Evolutionary conservation across 2,888 invertebrate genomes (phyloP).

Genomic region (Mesorhabditis belari): DNA sequence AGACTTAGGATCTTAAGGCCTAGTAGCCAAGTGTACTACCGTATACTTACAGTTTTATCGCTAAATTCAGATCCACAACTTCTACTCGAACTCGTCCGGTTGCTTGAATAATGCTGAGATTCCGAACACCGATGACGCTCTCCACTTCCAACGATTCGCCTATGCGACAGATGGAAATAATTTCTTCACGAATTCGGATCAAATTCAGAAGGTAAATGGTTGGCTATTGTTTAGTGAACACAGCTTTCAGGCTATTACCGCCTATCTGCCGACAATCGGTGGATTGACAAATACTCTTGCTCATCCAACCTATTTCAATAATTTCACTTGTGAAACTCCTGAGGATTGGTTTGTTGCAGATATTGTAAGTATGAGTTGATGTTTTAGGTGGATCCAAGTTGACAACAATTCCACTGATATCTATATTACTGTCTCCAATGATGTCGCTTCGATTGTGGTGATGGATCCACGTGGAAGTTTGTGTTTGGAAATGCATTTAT

Average conservation of each 20-base stretch:
- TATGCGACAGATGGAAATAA: conserved; percentile 29
- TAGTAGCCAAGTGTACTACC: background rate
- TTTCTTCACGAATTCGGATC: conserved; percentile 1
- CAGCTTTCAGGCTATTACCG: conserved; percentile 12
- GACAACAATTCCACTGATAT: conserved; percentile 25
- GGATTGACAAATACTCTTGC: conserved; percentile 16
- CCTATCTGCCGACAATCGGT: conserved; percentile 25
- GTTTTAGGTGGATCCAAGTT: conserved; percentile 22
- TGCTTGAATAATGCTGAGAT: conserved; percentile 14
- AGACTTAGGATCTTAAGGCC: background rate
- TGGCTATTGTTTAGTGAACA: background rate
- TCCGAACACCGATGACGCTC: conserved; percentile 9
- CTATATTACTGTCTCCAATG: conserved; percentile 21
- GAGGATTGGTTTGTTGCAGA: background rate
- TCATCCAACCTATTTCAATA: conserved; percentile 24
- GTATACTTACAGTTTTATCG: background rate
- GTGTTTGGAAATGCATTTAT: no score
- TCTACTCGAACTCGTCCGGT: conserved; percentile 11
- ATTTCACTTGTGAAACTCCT: conserved; percentile 12
- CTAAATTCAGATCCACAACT: conserved; percentile 19
- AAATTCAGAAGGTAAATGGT: background rate
- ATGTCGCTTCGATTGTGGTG: conserved; percentile 14
- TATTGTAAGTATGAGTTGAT: background rate
- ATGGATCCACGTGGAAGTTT: conserved; percentile 15
- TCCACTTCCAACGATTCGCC: conserved; percentile 21